phyloP scores from a whole-genome alignment of 2,888 invertebrate species.

The Lordiphosa fenestrarum region DNA sequence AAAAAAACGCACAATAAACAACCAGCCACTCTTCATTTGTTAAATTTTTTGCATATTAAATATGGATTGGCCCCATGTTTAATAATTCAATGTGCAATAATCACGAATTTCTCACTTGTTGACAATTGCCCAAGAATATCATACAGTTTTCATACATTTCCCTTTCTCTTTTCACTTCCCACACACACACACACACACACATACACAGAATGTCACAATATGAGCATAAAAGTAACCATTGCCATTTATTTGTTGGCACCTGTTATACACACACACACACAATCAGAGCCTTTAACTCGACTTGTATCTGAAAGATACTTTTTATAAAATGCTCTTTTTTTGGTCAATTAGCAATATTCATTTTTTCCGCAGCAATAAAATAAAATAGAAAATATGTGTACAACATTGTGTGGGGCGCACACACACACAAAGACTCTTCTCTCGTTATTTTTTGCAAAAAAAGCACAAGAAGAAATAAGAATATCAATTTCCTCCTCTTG shows the following conservation, averaged over 20 bases:
- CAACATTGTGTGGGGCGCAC: constrained; percentile 57
- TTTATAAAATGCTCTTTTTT: constrained; percentile 41
- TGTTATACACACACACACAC: constrained; percentile 47
- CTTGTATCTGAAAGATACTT: constrained; percentile 48
- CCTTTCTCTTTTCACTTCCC: constrained; percentile 3
- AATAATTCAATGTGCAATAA: constrained; percentile 32
- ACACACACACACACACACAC: constrained; percentile 14
- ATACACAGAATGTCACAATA: constrained; percentile 26
- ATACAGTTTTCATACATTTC: constrained; percentile 35
- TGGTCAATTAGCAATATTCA: constrained; percentile 69
- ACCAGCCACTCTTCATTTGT: neutral
- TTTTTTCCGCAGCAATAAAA: constrained; percentile 46
- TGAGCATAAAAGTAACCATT: constrained; percentile 51
- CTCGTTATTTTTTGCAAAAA: constrained; percentile 45
- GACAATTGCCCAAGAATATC: constrained; percentile 40
- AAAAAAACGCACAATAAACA: neutral
- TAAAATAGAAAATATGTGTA: constrained; percentile 65
- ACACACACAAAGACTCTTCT: constrained; percentile 15
- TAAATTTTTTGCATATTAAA: too few relatives aligned
- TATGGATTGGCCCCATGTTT: neutral
- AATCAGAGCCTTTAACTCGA: constrained; percentile 48
- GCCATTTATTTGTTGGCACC: constrained; percentile 58
- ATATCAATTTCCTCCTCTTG: constrained; percentile 71
- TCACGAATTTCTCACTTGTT: constrained; percentile 55
- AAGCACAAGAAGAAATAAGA: constrained; percentile 69